Percentiles rank a stretch among this genome's conserved stretches.
These are phyloP conservation scores for Acrobasis suavella DNA, from an alignment of 2,888 invertebrate genomes.

Conservation along the genomic window DNA sequence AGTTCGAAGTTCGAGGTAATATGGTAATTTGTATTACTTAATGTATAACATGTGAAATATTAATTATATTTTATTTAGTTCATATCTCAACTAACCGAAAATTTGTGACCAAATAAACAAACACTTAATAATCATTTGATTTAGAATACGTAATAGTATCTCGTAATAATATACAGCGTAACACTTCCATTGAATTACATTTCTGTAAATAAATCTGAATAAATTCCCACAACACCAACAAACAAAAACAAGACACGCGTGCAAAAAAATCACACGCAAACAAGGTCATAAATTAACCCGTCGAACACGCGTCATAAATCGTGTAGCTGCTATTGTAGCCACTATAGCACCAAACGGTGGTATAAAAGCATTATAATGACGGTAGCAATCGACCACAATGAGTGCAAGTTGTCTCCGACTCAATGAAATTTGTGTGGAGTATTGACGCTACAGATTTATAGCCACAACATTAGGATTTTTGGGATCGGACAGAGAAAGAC, in stretches of 20 bases:
- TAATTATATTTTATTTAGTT: too few species aligned
- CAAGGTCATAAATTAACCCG: conserved; percentile 21
- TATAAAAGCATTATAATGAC: conserved; percentile 18
- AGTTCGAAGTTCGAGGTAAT: too few species aligned
- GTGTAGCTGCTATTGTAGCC: conserved; percentile 10
- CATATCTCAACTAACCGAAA: too few species aligned
- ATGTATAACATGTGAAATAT: too few species aligned
- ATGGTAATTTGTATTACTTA: too few species aligned
- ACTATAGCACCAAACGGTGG: conserved; percentile 6
- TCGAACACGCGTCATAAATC: conserved; percentile 22
- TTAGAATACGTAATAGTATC: too few species aligned
- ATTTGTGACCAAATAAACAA: too few species aligned
- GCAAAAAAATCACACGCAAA: conserved; percentile 18
- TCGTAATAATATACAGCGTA: too few species aligned
- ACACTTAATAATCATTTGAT: too few species aligned
- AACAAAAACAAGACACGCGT: neutral
- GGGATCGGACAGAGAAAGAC: conserved; percentile 25
- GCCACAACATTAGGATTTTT: conserved; percentile 41
- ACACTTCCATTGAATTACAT: neutral
- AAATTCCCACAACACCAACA: neutral
- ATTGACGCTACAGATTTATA: conserved; percentile 43
- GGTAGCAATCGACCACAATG: conserved; percentile 30
- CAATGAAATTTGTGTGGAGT: conserved; percentile 40
- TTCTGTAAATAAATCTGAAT: neutral
- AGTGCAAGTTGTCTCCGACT: conserved; percentile 34